These are phyloP conservation scores for Rhinoraja longicauda DNA, from an alignment of 2,797 vertebrate genomes.

Conservation along the genomic window DNA sequence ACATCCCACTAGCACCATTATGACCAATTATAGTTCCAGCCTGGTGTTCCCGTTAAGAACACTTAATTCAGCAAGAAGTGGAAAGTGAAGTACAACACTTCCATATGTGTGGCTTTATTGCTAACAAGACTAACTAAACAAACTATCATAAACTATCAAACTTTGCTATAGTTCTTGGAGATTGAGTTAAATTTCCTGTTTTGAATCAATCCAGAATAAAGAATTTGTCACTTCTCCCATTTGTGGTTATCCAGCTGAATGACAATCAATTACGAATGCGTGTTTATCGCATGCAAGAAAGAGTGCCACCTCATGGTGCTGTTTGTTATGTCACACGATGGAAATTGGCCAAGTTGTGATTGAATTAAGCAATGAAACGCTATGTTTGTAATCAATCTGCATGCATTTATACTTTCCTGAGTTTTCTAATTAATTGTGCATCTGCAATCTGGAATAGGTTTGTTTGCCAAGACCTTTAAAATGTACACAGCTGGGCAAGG, in stretches of 20 bases:
- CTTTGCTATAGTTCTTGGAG: not conserved
- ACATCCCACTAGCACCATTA: no score
- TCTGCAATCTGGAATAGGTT: slow-evolving; percentile 1
- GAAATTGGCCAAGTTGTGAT: not conserved
- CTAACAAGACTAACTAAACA: not conserved
- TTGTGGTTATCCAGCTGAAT: not conserved
- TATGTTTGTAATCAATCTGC: slow-evolving; percentile 7
- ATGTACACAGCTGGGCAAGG: not conserved
- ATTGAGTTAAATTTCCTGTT: not conserved
- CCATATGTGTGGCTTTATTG: not conserved
- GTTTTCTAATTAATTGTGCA: slow-evolving; percentile 13
- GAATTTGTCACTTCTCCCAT: not conserved
- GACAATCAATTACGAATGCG: not conserved
- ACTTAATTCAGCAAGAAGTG: not conserved
- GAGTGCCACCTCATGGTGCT: not conserved
- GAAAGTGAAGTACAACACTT: not conserved
- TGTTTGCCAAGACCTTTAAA: slow-evolving; percentile 20
- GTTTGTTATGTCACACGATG: not conserved
- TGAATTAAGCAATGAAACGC: not conserved
- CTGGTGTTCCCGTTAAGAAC: not conserved
- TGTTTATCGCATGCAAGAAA: not conserved
- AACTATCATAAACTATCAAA: not conserved
- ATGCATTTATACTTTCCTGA: slow-evolving; percentile 22
- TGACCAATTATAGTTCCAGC: not conserved
- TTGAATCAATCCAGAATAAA: not conserved